These are phyloP conservation scores for Orthosia incerta DNA, from an alignment of 2,888 invertebrate genomes.

Conservation along the genomic window DNA sequence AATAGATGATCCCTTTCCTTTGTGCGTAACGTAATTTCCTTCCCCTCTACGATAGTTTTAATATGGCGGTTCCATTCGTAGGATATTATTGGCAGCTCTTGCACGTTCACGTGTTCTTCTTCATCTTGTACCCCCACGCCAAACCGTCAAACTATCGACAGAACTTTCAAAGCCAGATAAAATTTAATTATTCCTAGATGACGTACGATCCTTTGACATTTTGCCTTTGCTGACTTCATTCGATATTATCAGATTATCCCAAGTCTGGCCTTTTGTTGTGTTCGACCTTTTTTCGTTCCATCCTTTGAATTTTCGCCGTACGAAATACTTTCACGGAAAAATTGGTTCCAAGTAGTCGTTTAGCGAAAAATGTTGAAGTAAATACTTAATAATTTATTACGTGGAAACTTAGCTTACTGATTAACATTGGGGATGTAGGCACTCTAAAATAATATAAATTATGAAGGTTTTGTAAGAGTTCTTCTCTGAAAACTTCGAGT, in stretches of 20 bases:
- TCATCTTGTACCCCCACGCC: constrained; percentile 4
- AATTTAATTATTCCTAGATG: constrained; percentile 26
- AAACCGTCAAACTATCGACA: neutral
- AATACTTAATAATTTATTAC: neutral
- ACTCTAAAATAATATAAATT: constrained; percentile 2
- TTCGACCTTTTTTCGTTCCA: constrained; percentile 24
- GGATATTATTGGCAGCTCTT: neutral
- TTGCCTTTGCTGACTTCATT: neutral
- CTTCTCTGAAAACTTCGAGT: neutral
- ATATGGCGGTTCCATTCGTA: neutral
- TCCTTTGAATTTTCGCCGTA: neutral
- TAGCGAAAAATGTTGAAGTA: neutral
- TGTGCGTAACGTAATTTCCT: neutral
- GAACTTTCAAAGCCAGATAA: constrained; percentile 11
- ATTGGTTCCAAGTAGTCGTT: neutral
- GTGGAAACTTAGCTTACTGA: neutral
- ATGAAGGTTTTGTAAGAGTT: neutral
- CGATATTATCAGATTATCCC: constrained; percentile 19
- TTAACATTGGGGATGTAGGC: neutral
- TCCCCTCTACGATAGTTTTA: neutral
- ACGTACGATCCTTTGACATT: constrained; percentile 19
- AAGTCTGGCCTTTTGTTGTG: constrained; percentile 10
- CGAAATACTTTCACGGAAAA: neutral
- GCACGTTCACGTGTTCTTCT: constrained; percentile 5
- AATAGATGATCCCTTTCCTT: neutral